A percentile compares a stretch with the other conserved stretches of the same genome.
These are phyloP conservation scores for Chloebia gouldiae DNA, from an alignment of 2,113 vertebrate species.

Conservation along the genomic window DNA sequence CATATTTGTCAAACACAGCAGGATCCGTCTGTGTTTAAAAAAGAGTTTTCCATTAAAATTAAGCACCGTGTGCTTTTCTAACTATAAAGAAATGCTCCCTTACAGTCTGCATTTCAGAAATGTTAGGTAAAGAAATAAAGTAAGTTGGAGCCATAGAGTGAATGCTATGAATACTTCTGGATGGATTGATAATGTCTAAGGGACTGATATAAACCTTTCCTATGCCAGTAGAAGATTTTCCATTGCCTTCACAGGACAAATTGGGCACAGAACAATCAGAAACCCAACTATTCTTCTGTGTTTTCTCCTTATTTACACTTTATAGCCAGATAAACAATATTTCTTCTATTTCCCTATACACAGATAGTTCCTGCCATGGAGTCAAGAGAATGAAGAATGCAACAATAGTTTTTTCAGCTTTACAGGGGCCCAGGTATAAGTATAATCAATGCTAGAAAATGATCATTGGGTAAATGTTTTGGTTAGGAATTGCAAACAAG, in stretches of 20 bases:
- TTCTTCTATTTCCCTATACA: neutral
- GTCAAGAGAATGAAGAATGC: neutral
- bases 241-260: neutral
- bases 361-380: neutral
- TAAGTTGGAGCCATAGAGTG: neutral
- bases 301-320: neutral
- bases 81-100: constrained; percentile 19
- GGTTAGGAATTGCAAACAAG: neutral
- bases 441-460: neutral
- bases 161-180: constrained; percentile 4
- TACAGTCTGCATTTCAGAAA: constrained; percentile 27
- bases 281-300: neutral
- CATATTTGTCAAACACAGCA: constrained; percentile 76
- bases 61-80: constrained; percentile 56
- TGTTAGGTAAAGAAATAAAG: constrained; percentile 44
- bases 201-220: neutral
- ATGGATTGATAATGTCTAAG: neutral
- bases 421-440: neutral
- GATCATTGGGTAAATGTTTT: neutral
- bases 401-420: neutral
- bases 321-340: neutral
- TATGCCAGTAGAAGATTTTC: neutral
- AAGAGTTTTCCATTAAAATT: constrained; percentile 74
- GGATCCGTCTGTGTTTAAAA: constrained; percentile 60
- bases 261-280: neutral